Conservation (phyloP, 2,888 invertebrate genomes). For the Rhodophaea formosa region DNA sequence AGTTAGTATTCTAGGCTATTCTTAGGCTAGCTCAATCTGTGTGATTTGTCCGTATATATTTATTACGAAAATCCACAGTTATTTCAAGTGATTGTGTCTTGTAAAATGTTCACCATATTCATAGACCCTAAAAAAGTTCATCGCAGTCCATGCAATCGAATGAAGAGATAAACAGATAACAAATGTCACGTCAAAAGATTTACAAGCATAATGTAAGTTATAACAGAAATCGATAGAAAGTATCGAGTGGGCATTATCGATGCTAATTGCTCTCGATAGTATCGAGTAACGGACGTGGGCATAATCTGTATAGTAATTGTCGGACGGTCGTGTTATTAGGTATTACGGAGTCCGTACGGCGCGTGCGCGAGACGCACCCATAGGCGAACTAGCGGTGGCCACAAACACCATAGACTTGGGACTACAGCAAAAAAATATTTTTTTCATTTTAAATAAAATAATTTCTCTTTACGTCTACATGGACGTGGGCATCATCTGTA, state of each 20-base stretch:
- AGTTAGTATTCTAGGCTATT: too few species aligned
- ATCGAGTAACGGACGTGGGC: conserved; percentile 16
- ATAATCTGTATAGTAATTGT: conserved; percentile 15
- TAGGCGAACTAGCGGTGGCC: conserved; percentile 3
- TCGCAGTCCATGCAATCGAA: not conserved
- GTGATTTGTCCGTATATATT: too few species aligned
- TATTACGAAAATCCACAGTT: too few species aligned
- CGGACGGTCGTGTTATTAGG: conserved; percentile 17
- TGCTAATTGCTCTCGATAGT: conserved; percentile 18
- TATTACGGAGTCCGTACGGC: conserved; percentile 18
- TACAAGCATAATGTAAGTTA: conserved; percentile 18
- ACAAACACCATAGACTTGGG: not conserved
- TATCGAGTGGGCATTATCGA: conserved; percentile 20
- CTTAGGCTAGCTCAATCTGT: too few species aligned
- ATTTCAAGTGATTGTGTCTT: too few species aligned
- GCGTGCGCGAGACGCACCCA: conserved; percentile 15
- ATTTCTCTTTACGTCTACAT: too few species aligned
- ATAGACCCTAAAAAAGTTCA: too few species aligned
- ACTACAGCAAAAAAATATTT: too few species aligned
- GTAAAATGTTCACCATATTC: too few species aligned
- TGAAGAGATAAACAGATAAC: conserved; percentile 12
- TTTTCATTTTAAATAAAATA: too few species aligned
- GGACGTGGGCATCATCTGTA: conserved; percentile 11
- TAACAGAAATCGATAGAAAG: conserved; percentile 18
- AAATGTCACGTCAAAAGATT: conserved; percentile 13